phyloP scores from a whole-genome alignment of 2,888 invertebrate species.

The Leistus spinibarbis region DNA sequence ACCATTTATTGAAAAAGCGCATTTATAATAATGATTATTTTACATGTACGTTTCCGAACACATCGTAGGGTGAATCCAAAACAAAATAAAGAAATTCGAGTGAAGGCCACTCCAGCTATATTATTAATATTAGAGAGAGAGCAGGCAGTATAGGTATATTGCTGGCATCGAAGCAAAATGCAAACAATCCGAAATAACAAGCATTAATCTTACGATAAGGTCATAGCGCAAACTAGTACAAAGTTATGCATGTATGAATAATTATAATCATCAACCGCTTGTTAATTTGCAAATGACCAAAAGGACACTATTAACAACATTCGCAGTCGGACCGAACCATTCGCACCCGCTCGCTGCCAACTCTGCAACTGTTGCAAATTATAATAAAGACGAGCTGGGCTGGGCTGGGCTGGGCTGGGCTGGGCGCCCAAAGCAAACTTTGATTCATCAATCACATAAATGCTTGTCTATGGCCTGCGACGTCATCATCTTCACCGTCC shows the following conservation, averaged over 20 bases:
- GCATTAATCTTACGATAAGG: background rate
- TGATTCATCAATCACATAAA: slow-evolving; percentile 34
- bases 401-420: slow-evolving; percentile 4
- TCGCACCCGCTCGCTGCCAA: background rate
- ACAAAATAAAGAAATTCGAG: no score
- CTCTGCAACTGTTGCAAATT: slow-evolving; percentile 14
- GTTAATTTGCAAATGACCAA: slow-evolving; percentile 18
- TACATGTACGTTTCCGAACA: no score
- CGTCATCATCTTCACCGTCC: background rate
- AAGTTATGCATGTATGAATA: background rate
- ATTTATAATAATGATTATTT: no score
- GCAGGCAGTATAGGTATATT: no score
- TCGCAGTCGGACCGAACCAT: background rate
- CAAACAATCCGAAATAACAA: background rate
- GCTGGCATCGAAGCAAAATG: background rate
- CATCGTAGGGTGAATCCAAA: no score
- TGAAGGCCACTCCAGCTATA: no score
- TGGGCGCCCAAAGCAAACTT: slow-evolving; percentile 30
- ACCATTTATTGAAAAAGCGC: no score
- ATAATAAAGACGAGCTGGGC: slow-evolving; percentile 25
- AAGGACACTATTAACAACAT: background rate
- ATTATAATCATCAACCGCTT: background rate
- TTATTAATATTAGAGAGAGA: no score
- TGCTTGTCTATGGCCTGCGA: slow-evolving; percentile 15
- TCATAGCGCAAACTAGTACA: background rate